Evolutionary conservation across 2,113 vertebrate species (phyloP), one percentile per base, ranked within the genome.

Genomic region (Abramis brama): DNA sequence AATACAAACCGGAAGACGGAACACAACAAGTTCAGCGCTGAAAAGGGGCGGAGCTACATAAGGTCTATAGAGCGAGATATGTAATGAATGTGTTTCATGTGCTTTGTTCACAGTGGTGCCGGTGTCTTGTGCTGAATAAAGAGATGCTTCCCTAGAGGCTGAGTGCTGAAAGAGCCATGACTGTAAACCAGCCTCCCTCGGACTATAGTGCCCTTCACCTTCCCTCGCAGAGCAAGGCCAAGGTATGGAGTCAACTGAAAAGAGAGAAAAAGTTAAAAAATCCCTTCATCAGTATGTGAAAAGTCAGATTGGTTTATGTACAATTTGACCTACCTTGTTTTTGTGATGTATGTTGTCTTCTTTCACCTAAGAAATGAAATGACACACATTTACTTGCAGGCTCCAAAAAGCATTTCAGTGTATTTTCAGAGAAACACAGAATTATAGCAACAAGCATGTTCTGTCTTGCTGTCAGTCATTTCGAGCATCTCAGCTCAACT

Each of bases 181-280:
- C 90, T 86, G 90, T 95, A 96, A 82, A 96, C 94, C 81, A 96
- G 89, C 75, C 52, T 92, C 3, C 96, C 96, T 71, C 93, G 88
- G 47, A 96, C 91, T 71, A 96, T 81, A 45, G 95, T 96, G 17
- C 91, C 90, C 39, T 90, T 89, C 79, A 96, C 94, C 30, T 91
- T 87, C 33, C 96, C 96, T 27, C 30, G 88, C 62, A 97, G 91
- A 3, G 76, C 92, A 52, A 92, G 68, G 17, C 94, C 95, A 12
- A 96, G 93, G 85, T 96, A 97, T 0, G 95, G 96, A 3, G 94
- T 96, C 27, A 96, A 25, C 96, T 97, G 68, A 25, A 83, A 84
- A 88, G 50, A 89, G 33, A 93, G 74, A 62, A 50, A 87, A 36
- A 47, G 5, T 60, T 19, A 50, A 39, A 43, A 9, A 43, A 10